Base-by-base conservation (phyloP, 2,888 invertebrate genomes). In the Incurvaria masculella region DNA sequence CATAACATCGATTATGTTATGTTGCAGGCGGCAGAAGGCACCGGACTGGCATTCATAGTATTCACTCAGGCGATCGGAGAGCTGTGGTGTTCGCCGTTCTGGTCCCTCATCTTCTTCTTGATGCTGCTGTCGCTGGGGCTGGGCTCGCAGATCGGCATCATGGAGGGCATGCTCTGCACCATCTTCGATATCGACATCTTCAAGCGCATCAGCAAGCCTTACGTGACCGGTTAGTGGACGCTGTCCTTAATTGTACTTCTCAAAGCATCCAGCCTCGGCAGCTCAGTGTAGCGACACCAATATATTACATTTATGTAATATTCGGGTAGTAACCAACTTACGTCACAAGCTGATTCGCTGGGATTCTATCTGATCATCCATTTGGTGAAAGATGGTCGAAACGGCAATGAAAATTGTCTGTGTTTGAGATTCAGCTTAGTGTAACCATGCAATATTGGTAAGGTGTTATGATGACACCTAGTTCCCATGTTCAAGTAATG, bases 21-120 rank as follows among this genome's bases (percentile, higher is more conserved):
- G n/a, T 67, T 72, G 10, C 66, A 94, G 93, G 96, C 95, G 20
- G 96, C 95, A 23, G 94, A 96, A 75, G 97, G 97, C 44, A 97
- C 96, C 1, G 97, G 97, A 1, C 74, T 97, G 44, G 97, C 96
- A 1, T 97, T 97, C 71, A 95, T 97, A 53, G 94, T 97, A n/a
- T 96, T 97, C 76, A 96, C 97, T 0, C 94, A 97, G 68, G 97
- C 96, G 5, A 96, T 97, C 61, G 89, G 95, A 23, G 92, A 95
- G 71, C 80, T 97, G 57, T 95, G 96, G 0, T 91, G 91, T 2
- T 91, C 95, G 0, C 96, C 96, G 14, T 93, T 97, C 73, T 97
- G 97, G 97, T 91, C 96, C 14, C 87, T 96, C 55, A 88, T 96
- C 51, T 97, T 97, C 83, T 97, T 97, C 81, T 81, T 95, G 66